A percentile compares a stretch with the other conserved stretches of the same genome.
These are phyloP conservation scores for Orussus abietinus DNA, from an alignment of 1,140 invertebrate species.

Conservation along the genomic window DNA sequence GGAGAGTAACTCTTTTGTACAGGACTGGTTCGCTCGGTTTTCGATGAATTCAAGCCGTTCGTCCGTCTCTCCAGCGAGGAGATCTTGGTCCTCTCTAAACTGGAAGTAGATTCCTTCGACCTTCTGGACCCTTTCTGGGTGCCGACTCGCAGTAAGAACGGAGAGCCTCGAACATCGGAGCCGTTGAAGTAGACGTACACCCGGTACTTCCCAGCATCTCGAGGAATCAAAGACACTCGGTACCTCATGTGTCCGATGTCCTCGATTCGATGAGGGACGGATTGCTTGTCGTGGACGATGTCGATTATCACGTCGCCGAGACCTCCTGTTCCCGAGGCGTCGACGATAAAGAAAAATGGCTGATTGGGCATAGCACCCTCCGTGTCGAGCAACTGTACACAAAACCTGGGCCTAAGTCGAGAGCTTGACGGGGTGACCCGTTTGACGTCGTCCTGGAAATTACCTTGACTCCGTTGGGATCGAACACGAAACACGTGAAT, in stretches of 20 bases:
- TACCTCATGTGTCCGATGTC: constrained; percentile 80
- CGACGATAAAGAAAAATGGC: constrained; percentile 79
- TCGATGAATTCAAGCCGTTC: constrained; percentile 39
- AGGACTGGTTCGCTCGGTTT: constrained; percentile 27
- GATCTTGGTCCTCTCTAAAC: constrained; percentile 35
- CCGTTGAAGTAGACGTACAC: constrained; percentile 95
- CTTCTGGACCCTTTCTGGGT: constrained; percentile 58
- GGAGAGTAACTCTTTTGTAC: constrained; percentile 34
- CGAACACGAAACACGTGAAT: constrained; percentile 95
- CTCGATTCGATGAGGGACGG: constrained; percentile 79
- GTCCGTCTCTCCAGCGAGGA: constrained; percentile 42
- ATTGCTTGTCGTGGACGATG: constrained; percentile 79
- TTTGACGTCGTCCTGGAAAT: too few relatives aligned
- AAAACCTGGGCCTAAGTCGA: too few relatives aligned
- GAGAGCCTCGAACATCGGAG: constrained; percentile 88
- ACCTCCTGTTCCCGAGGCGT: constrained; percentile 78
- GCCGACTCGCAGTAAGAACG: constrained; percentile 76
- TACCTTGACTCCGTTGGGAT: constrained; percentile 84
- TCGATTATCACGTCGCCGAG: constrained; percentile 84
- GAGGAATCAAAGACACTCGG: constrained; percentile 83
- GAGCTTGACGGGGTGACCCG: too few relatives aligned
- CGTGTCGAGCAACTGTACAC: constrained; percentile 58
- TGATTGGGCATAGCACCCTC: constrained; percentile 76
- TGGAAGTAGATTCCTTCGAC: constrained; percentile 38
- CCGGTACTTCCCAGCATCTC: constrained; percentile 85